Evolutionary conservation across 23 tunicate genomes (phyloP), one percentile per base, ranked within the genome.

Genomic region (Trididemnum clinides): DNA sequence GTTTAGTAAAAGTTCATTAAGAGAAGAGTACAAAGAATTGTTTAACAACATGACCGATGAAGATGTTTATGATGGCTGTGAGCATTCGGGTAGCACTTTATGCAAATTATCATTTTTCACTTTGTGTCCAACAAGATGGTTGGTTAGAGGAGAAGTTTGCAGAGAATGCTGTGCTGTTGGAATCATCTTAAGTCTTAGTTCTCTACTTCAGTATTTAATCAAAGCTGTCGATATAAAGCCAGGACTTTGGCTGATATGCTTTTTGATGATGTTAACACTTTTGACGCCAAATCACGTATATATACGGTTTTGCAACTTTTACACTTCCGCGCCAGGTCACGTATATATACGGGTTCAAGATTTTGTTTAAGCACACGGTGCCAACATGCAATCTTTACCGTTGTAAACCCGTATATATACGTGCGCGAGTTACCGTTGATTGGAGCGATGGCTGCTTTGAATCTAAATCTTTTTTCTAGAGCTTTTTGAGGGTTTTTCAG

Each of bases 11-110:
- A 73, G 80, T 73, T 36, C 57, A 19, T 35, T 73, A 30, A 73
- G 80, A 38, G 80, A 73, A 34, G 57, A 73, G 6, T 73, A 34
- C 57, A 73, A 73, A 73, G 57, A 36, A 69, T 12, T 73, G 28
- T 73, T 73, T 73, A 20, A 73, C 75, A 69, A 29, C 37, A 69
- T 69, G 75, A 5, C 75, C 22, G 75, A 69, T 69, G 75, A 69
- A 69, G 10, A 20, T 69, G 75, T 5, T 69, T 2, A 30, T 20
- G 38, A 37, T 69, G 54, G 15, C 54, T 44, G 54, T 10, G 54
- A 44, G 54, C 54, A 44, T 44, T 44, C 54, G 15, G 15, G 15
- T 44, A 44, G 10, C 54, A n/a, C 25, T n/a, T 30, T 37, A 10
- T 32, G 35, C 35, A 29, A 30, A 29, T 23, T 73, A 7, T 57